Conservation (phyloP, 2,797 vertebrate genomes). For the Hirundo rustica region DNA sequence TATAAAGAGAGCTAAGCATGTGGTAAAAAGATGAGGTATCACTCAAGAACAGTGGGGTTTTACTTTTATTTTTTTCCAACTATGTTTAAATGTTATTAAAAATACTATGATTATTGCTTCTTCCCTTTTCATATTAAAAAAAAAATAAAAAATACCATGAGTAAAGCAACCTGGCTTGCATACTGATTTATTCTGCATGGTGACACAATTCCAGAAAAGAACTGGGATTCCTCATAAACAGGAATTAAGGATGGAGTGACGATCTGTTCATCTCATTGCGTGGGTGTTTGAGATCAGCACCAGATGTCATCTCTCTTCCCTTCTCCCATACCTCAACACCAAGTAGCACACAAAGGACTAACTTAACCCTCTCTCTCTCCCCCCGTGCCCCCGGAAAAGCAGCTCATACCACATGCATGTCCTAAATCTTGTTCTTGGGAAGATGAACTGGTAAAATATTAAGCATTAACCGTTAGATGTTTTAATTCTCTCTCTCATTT, state of each 20-base stretch:
- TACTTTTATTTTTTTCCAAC: neutral
- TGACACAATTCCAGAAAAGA: slow-evolving; percentile 31
- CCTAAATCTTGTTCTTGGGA: slow-evolving; percentile 3
- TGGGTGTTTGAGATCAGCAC: slow-evolving; percentile 35
- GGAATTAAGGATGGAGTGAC: slow-evolving; percentile 3
- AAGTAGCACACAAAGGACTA: neutral
- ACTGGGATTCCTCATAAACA: slow-evolving; percentile 10
- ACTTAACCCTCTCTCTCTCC: neutral
- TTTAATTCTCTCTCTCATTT: neutral
- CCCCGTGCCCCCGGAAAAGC: neutral
- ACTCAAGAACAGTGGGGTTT: neutral
- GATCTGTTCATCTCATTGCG: slow-evolving; percentile 4
- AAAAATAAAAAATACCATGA: neutral
- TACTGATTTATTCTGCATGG: neutral
- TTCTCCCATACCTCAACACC: neutral
- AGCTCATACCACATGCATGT: neutral
- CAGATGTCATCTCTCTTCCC: slow-evolving; percentile 30
- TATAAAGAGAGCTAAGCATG: neutral
- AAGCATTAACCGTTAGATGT: neutral
- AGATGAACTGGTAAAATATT: neutral
- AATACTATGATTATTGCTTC: neutral
- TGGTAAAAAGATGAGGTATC: neutral
- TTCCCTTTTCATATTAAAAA: neutral
- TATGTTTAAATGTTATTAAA: neutral
- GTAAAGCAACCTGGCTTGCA: neutral